phyloP scores from a whole-genome alignment of 2,113 vertebrate genomes.

The Gymnarchus niloticus region DNA sequence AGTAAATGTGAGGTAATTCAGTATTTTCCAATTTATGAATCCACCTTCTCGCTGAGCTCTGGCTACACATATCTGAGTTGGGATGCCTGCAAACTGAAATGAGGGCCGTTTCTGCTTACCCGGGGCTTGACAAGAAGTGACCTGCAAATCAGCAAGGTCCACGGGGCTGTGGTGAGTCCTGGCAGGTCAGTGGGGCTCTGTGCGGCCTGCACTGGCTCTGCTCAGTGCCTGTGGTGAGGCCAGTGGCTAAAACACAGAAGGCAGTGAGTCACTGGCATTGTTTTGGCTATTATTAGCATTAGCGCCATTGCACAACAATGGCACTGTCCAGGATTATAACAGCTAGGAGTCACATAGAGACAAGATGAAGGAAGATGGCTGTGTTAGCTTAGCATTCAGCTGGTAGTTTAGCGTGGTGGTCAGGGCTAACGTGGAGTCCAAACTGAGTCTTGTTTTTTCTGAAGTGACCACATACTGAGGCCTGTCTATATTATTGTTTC shows the following conservation, averaged over 20 bases:
- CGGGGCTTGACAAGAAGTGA: neutral
- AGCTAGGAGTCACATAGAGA: neutral
- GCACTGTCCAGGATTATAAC: neutral
- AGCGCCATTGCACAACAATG: neutral
- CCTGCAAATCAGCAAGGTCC: neutral
- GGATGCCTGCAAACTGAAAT: neutral
- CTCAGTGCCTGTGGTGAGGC: neutral
- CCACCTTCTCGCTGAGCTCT: neutral
- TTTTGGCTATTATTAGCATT: neutral
- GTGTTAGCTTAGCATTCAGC: conserved; percentile 5
- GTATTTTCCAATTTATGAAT: neutral
- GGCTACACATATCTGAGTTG: neutral
- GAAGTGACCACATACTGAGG: neutral
- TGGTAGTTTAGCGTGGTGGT: neutral
- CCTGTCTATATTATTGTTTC: too few species aligned
- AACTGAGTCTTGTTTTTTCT: neutral
- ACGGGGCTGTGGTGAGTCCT: neutral
- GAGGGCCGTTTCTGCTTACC: neutral
- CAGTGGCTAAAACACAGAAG: neutral
- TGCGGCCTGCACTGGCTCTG: too few species aligned
- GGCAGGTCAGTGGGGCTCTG: too few species aligned
- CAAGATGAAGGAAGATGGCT: neutral
- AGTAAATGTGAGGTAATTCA: neutral
- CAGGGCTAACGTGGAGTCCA: too few species aligned
- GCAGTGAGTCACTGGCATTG: neutral